Evolutionary conservation across 2,888 invertebrate genomes (phyloP).

Genomic region (Agrotis segetum): DNA sequence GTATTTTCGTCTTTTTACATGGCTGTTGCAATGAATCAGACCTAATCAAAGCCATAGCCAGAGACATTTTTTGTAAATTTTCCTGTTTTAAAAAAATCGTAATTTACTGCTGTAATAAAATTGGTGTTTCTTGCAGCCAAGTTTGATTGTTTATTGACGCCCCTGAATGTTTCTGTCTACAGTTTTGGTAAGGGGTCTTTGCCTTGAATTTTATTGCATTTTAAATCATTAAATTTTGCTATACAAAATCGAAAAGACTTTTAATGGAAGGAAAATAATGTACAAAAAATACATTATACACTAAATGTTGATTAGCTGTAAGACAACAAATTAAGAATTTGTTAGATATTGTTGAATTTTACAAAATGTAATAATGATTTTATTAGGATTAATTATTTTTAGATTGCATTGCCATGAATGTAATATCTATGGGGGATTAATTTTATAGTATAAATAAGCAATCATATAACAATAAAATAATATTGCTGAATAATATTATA

Average conservation of each 20-base stretch:
- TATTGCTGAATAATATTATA: conserved; percentile 40
- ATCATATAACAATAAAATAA: conserved; percentile 67
- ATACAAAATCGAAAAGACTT: conserved; percentile 50
- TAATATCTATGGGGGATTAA: conserved; percentile 77
- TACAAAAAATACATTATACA: conserved; percentile 80
- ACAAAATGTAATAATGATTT: conserved; percentile 75
- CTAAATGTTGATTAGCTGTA: conserved; percentile 76
- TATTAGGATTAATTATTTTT: conserved; percentile 75
- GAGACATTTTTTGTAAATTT: background rate
- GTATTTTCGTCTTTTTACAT: conserved; percentile 23
- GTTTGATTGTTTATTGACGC: conserved; percentile 23
- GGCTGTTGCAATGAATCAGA: conserved; percentile 28
- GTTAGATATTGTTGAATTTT: conserved; percentile 82
- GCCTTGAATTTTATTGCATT: conserved; percentile 29
- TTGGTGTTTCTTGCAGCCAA: conserved; percentile 26
- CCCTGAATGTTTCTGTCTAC: conserved; percentile 29
- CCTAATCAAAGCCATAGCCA: conserved; percentile 28
- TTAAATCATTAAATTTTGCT: conserved; percentile 40
- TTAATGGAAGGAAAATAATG: conserved; percentile 70
- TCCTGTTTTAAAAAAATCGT: background rate
- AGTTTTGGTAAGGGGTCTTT: conserved; percentile 32
- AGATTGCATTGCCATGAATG: conserved; percentile 79
- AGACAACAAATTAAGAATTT: conserved; percentile 76
- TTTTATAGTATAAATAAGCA: conserved; percentile 76
- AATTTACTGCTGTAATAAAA: too few species aligned